Base-by-base conservation (phyloP, 2,888 invertebrate genomes). In the Euplagia quadripunctaria region DNA sequence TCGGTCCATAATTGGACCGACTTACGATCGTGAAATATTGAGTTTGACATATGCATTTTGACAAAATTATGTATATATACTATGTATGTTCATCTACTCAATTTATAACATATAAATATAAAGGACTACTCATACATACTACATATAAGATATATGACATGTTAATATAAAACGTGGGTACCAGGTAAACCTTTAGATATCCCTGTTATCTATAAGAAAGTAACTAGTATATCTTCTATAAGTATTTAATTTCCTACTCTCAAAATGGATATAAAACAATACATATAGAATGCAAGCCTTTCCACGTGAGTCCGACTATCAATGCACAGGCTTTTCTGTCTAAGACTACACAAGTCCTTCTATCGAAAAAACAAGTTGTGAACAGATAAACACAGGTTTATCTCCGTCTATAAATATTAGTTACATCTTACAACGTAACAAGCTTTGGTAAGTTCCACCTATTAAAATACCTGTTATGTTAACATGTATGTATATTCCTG, bases 401-500 rank as follows among this genome's bases (percentile, higher is more conserved):
- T 61, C 14, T 12, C 31, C 31, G 31, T 61, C 20, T 31, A 31
- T 31, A 61, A 61, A 61, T 14, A 14, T 31, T 31, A 31, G 0
- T 14, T 31, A 14, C 14, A 61, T 61, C 61, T 63, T 72, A 63
- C 68, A 72, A 52, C 51, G 63, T 64, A 65, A 55, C 31, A 46
- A 72, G 68, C 16, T 68, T 69, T 65, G 69, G 61, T 69, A 73
- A 69, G 65, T 42, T 69, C 69, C 64, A 71, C 61, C 70, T 68
- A 70, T 68, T 68, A 64, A 74, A 64, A 67, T 74, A 74, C 68
- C 43, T 65, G 68, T 69, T 70, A 68, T 68, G 67, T 67, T 70
- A 64, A 75, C 68, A 70, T 70, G 69, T 74, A 72, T 64, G 43
- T 70, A 68, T 75, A 79, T 79, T 79, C 81, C 75, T 74, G 81